phyloP scores from a whole-genome alignment of 2,797 vertebrate species.

The Pangasius mekongensis region DNA sequence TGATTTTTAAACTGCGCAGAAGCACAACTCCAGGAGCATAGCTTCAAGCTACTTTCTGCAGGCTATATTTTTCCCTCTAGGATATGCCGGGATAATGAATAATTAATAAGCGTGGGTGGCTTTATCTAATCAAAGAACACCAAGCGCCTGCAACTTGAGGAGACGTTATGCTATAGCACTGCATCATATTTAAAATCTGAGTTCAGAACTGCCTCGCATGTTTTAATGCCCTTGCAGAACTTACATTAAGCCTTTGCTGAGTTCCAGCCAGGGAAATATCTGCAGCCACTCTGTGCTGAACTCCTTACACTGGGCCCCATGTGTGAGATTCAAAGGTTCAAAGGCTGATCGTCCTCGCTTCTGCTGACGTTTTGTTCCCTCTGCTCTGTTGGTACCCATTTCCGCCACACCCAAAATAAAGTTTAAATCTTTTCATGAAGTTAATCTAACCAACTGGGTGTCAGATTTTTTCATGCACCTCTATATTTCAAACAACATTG shows the following conservation, averaged over 20 bases:
- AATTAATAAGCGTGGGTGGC: constrained; percentile 26
- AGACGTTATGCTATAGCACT: background rate
- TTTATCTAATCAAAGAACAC: constrained; percentile 9
- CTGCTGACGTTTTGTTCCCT: background rate
- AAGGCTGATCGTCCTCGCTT: background rate
- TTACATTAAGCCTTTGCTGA: background rate
- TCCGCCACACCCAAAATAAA: background rate
- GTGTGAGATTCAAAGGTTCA: background rate
- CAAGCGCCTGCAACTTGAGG: background rate
- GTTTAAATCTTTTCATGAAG: background rate
- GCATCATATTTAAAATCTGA: background rate
- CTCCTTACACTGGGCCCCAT: background rate
- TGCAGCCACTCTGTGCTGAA: background rate
- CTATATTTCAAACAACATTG: background rate
- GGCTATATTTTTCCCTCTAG: background rate
- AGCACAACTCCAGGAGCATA: background rate
- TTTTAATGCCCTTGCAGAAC: background rate
- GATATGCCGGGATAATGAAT: constrained; percentile 21
- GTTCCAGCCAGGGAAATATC: background rate
- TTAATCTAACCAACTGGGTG: background rate
- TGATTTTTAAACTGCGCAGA: background rate
- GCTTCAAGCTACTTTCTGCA: constrained; percentile 9
- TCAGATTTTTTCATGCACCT: background rate
- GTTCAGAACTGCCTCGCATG: background rate
- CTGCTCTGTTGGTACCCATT: background rate